These are phyloP conservation scores for Suricata suricatta DNA, from an alignment of 2,113 vertebrate genomes.

Conservation along the genomic window DNA sequence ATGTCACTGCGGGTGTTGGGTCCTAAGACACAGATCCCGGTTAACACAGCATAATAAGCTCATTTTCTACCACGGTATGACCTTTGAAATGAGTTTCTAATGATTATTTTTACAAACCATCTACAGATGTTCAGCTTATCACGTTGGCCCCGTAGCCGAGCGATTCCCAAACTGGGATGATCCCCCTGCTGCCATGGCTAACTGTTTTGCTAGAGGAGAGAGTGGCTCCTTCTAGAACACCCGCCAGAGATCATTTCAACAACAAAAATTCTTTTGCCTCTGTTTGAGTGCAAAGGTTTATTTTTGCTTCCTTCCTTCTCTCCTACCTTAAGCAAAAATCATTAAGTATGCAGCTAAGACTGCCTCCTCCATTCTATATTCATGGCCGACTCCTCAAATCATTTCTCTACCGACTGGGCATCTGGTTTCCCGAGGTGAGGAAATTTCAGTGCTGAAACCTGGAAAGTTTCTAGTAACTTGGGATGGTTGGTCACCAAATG, in stretches of 20 bases:
- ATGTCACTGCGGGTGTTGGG: neutral
- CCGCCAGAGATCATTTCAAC: slow-evolving; percentile 22
- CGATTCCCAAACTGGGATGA: slow-evolving; percentile 17
- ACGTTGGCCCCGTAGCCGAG: slow-evolving; percentile 65
- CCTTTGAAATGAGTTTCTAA: slow-evolving; percentile 80
- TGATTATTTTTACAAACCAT: slow-evolving; percentile 78
- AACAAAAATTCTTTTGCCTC: neutral
- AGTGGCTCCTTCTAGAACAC: slow-evolving; percentile 7
- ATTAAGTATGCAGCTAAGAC: slow-evolving; percentile 51
- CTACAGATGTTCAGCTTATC: slow-evolving; percentile 74
- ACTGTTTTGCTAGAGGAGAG: neutral
- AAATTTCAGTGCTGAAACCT: neutral
- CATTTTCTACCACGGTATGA: slow-evolving; percentile 76
- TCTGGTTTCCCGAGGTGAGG: neutral
- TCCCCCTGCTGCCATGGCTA: neutral
- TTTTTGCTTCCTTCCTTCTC: neutral
- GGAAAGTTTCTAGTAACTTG: neutral
- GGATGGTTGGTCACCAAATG: neutral
- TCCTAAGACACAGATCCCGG: slow-evolving; percentile 66
- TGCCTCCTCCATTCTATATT: neutral
- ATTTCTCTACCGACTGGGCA: neutral
- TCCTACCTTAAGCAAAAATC: neutral
- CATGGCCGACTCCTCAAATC: neutral
- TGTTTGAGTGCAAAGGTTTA: slow-evolving; percentile 35
- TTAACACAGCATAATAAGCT: slow-evolving; percentile 73